Evolutionary conservation across 2,888 invertebrate genomes (phyloP), one percentile per base, ranked within the genome.

Genomic region (Frankliniella fusca): DNA sequence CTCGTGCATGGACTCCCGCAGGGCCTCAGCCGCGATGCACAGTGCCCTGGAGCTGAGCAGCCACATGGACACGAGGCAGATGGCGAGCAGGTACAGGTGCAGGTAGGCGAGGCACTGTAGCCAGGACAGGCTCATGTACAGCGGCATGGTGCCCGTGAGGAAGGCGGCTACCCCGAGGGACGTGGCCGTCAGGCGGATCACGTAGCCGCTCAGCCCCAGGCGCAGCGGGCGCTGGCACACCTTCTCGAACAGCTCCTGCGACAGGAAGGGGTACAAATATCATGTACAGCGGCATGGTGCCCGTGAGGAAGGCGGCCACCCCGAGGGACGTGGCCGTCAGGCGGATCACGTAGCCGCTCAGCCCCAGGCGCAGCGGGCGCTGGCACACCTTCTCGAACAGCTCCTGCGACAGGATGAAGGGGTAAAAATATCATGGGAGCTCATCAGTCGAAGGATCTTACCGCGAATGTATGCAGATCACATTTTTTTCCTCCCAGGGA

Each of bases 221-320:
- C 9, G 23, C 27, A 76, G 70, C 27, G 70, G 70, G 0, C 70
- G 70, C 10, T 27, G 11, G 70, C 70, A 76, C 23, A 76, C 70
- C 11, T 27, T 23, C 70, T n/a, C 23, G 23, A 76, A 76, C 23
- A 27, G 23, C 70, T 27, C 70, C 70, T 76, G 70, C 27, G 38
- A 38, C 38, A 38, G 38, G 38, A 38, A 38, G n/a, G n/a, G n/a
- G n/a, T n/a, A n/a, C n/a, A n/a, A n/a, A n/a, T n/a, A n/a, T 27
- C 70, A 76, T 76, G 70, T 76, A 76, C 27, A 76, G 70, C 27
- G 70, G 70, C 70, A 76, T 76, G 70, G 70, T 76, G 70, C 23
- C 27, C 23, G 70, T 27, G 23, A 76, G 70, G 70, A 76, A 76
- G 11, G 27, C 70, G 70, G 70, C n/a, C 23, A 76, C 12, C 70